These are phyloP conservation scores for Drosophila lowei DNA, from an alignment of 1,140 invertebrate genomes.

Conservation along the genomic window DNA sequence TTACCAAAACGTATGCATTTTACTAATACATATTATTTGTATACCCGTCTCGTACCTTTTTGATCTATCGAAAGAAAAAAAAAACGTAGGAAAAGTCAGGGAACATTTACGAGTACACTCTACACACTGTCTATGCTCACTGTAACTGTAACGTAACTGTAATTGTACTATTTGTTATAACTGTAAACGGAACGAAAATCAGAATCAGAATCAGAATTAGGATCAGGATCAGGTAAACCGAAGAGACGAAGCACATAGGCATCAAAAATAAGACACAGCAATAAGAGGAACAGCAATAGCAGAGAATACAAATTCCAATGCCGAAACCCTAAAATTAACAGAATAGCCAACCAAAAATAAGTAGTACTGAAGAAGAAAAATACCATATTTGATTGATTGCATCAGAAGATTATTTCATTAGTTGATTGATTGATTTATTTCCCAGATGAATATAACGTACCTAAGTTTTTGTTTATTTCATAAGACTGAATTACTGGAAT, in stretches of 20 bases:
- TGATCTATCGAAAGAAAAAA: conserved; percentile 17
- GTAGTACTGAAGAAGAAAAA: conserved; percentile 6
- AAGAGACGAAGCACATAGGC: conserved; percentile 21
- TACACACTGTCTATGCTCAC: conserved; percentile 38
- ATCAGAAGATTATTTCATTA: conserved; percentile 42
- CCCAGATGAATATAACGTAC: conserved; percentile 67
- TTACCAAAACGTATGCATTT: conserved; percentile 63
- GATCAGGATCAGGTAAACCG: conserved; percentile 9
- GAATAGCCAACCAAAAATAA: conserved; percentile 37
- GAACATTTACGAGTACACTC: conserved; percentile 20
- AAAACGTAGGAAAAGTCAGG: not conserved
- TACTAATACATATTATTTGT: conserved; percentile 39
- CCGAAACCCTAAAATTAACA: conserved; percentile 27
- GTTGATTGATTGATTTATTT: conserved; percentile 49
- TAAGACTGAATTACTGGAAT: conserved; percentile 82
- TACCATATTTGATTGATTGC: not conserved
- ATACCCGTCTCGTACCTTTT: conserved; percentile 13
- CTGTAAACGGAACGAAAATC: conserved; percentile 1
- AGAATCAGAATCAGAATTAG: conserved; percentile 15
- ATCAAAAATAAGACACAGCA: conserved; percentile 12
- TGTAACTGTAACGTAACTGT: conserved; percentile 9
- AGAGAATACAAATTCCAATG: conserved; percentile 18
- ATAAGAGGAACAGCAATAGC: conserved; percentile 10
- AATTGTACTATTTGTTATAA: not conserved
- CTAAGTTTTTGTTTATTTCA: conserved; percentile 82